These are phyloP conservation scores for Drosophila anomalipes DNA, from an alignment of 2,888 invertebrate species.

Conservation along the genomic window DNA sequence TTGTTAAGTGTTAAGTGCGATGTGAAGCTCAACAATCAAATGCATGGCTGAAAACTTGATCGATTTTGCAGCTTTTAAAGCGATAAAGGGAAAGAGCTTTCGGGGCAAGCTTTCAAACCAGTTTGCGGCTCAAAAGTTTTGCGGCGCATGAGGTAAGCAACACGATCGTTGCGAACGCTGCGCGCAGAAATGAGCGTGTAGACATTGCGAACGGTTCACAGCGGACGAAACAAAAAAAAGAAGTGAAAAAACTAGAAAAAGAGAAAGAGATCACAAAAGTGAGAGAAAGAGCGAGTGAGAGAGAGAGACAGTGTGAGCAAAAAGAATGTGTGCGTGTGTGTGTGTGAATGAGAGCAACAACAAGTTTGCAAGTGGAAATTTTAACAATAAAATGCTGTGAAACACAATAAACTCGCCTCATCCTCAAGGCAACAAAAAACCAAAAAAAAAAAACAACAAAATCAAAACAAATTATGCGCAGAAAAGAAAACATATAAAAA, in stretches of 20 bases:
- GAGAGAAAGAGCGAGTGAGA: slow-evolving; percentile 17
- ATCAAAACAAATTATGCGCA: slow-evolving; percentile 29
- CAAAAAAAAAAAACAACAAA: slow-evolving; percentile 14
- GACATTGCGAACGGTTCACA: slow-evolving; percentile 82
- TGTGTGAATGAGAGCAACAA: slow-evolving; percentile 67
- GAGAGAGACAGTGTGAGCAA: slow-evolving; percentile 28
- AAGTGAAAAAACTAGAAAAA: slow-evolving; percentile 29
- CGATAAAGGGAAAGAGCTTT: slow-evolving; percentile 37
- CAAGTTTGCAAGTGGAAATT: slow-evolving; percentile 80
- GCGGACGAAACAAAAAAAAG: slow-evolving; percentile 54
- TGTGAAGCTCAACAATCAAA: slow-evolving; percentile 15
- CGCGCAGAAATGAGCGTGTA: slow-evolving; percentile 82
- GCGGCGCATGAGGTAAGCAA: slow-evolving; percentile 70
- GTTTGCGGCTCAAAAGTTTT: slow-evolving; percentile 68
- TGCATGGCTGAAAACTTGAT: slow-evolving; percentile 26
- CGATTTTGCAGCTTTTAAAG: slow-evolving; percentile 23
- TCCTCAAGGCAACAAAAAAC: slow-evolving; percentile 54
- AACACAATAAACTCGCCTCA: slow-evolving; percentile 57
- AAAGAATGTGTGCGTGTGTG: slow-evolving; percentile 36
- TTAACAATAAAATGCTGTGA: slow-evolving; percentile 77
- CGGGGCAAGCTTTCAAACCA: slow-evolving; percentile 61
- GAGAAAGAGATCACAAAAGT: slow-evolving; percentile 31
- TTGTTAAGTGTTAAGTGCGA: background rate
- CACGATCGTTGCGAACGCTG: slow-evolving; percentile 66
- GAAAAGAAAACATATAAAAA: slow-evolving; percentile 21